Percentiles rank a stretch among this genome's conserved stretches.
phyloP scores from a whole-genome alignment of 2,797 vertebrate genomes.

The Octomys mimax region DNA sequence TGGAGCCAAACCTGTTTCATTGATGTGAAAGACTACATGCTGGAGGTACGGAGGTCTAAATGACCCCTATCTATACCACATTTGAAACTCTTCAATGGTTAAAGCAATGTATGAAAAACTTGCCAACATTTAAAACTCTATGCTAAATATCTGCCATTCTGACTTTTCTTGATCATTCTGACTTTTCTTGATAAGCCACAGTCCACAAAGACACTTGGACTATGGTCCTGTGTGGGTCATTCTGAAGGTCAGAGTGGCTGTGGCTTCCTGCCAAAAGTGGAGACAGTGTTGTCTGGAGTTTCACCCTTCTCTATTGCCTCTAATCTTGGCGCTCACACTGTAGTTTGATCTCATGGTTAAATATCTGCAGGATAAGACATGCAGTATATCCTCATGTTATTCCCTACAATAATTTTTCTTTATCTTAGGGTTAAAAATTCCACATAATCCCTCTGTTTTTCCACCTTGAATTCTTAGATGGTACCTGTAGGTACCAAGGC shows the following conservation, averaged over 20 bases:
- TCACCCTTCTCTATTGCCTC: background rate
- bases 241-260: background rate
- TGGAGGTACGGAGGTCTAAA: background rate
- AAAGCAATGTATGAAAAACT: background rate
- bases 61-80: background rate
- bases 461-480: background rate
- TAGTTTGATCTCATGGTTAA: background rate
- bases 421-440: background rate
- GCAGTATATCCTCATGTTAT: background rate
- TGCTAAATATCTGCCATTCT: background rate
- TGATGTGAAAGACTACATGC: background rate
- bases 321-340: background rate
- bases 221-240: background rate
- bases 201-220: background rate
- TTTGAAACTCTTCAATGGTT: background rate
- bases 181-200: background rate
- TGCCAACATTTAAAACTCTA: background rate
- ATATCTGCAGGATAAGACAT: background rate
- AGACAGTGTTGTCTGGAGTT: background rate
- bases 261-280: background rate
- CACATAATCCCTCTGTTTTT: background rate
- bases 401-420: slow-evolving; percentile 34
- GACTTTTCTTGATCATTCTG: background rate
- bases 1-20: background rate
- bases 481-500: rapidly evolving